Base-by-base conservation (phyloP, 2,888 invertebrate species). In the Trisateles emortualis region DNA sequence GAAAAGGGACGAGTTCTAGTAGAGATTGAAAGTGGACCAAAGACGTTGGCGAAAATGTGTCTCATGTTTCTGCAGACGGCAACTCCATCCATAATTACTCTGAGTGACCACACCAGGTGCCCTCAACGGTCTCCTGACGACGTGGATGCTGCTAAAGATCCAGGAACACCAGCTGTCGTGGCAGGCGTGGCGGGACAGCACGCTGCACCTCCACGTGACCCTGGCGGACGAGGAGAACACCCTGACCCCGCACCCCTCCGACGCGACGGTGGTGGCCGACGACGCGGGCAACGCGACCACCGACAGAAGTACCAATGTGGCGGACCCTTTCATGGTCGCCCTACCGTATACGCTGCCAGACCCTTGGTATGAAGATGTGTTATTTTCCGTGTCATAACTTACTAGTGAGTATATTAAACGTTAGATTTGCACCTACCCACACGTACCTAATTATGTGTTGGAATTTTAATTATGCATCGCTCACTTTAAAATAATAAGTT, bases 121-220 rank as follows among this genome's bases (percentile, higher is more conserved):
- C 0, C 74, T 92, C 9, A 92, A 92, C 79, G 92, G 92, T 0
- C 77, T 92, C 58, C 81, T 92, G 54, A 92, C 92, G 0, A 92
- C 92, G 32, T 92, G 92, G 92, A 88, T 91, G 85, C 86, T 92
- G 74, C 85, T 92, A 32, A 92, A 91, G 84, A 82, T 92, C 64
- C 92, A 92, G 72, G 92, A 92, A 81, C 92, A 92, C 81, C 92
- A 91, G 83, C 38, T 81, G 72, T 87, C 92, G 64, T 92, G 92
- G 92, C 89, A 83, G 67, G 79, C 87, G 64, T 92, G 92, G 92
- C 86, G 92, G 24, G 91, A 88, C 83, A 81, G 83, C 78, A 88
- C 89, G 44, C 84, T 91, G 72, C 89, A 87, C 81, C 89, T 92
- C 74, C 89, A 77, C 77, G 91, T 92, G 59, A 68, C 84, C 30